These are phyloP conservation scores for Zelleria hepariella DNA, from an alignment of 2,888 invertebrate species.

Conservation along the genomic window DNA sequence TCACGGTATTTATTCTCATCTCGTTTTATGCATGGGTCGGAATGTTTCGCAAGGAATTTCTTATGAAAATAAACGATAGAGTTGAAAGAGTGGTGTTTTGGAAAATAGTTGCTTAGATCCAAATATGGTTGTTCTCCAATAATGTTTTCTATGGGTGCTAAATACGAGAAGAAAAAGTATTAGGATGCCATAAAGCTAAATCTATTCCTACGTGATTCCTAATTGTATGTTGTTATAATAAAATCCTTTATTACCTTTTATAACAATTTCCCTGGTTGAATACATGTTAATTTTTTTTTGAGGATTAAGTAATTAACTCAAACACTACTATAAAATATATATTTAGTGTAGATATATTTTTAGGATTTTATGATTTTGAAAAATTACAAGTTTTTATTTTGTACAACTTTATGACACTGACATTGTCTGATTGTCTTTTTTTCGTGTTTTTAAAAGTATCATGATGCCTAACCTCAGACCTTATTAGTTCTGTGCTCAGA, in stretches of 20 bases:
- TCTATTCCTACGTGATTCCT: too few relatives aligned
- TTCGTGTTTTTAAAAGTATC: too few relatives aligned
- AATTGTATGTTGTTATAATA: too few relatives aligned
- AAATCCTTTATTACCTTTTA: background rate
- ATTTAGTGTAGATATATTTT: too few relatives aligned
- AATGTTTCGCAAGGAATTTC: constrained; percentile 24
- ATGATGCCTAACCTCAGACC: too few relatives aligned
- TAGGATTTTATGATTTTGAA: background rate
- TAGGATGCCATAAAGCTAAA: background rate
- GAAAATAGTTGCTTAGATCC: constrained; percentile 43
- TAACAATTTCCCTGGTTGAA: background rate
- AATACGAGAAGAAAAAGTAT: background rate
- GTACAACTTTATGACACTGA: background rate
- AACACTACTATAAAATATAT: too few relatives aligned
- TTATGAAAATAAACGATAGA: constrained; percentile 51
- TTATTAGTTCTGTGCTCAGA: too few relatives aligned
- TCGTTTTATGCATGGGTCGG: background rate
- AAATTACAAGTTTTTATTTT: background rate
- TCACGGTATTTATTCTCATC: background rate
- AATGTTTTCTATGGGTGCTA: constrained; percentile 9
- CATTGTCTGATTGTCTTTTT: background rate
- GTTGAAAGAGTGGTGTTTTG: constrained; percentile 37
- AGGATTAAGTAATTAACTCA: too few relatives aligned
- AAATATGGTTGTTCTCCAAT: constrained; percentile 16
- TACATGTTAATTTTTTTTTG: too few relatives aligned